Conservation (phyloP, 2,113 vertebrate genomes). For the Thymallus thymallus region DNA sequence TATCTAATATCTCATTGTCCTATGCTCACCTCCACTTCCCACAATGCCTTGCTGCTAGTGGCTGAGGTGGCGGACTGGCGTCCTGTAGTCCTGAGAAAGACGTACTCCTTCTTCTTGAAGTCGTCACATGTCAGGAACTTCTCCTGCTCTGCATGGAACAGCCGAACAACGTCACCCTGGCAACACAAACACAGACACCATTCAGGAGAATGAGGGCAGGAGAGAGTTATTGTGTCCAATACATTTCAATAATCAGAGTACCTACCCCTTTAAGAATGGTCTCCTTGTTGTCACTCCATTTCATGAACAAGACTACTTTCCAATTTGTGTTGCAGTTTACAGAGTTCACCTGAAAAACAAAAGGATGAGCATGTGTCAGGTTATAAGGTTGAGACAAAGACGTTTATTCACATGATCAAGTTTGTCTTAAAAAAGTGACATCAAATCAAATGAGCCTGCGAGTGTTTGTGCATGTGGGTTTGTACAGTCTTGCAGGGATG, state of each 20-base stretch:
- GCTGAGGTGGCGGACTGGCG: slow-evolving; percentile 95
- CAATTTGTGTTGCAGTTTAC: slow-evolving; percentile 99
- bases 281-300: slow-evolving; percentile 98
- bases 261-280: slow-evolving; percentile 94
- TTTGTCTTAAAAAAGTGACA: too few relatives aligned
- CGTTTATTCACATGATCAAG: too few relatives aligned
- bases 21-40: slow-evolving; percentile 91
- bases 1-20: not conserved
- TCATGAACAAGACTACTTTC: slow-evolving; percentile 99
- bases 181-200: slow-evolving; percentile 8
- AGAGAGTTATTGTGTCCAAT: not conserved
- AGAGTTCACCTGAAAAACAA: slow-evolving; percentile 86
- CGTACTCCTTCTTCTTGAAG: slow-evolving; percentile 91
- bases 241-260: not conserved
- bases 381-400: not conserved
- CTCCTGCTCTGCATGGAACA: slow-evolving; percentile 97
- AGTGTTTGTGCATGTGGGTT: too few relatives aligned
- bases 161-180: slow-evolving; percentile 92
- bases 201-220: not conserved
- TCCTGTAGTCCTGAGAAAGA: slow-evolving; percentile 95
- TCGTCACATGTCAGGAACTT: slow-evolving; percentile 98
- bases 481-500: too few relatives aligned
- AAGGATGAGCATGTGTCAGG: not conserved
- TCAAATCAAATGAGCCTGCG: too few relatives aligned
- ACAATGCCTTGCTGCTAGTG: slow-evolving; percentile 96